Percentiles rank a stretch among this genome's conserved stretches.
phyloP scores from a whole-genome alignment of 2,888 invertebrate genomes.

The Tupiocoris notatus region DNA sequence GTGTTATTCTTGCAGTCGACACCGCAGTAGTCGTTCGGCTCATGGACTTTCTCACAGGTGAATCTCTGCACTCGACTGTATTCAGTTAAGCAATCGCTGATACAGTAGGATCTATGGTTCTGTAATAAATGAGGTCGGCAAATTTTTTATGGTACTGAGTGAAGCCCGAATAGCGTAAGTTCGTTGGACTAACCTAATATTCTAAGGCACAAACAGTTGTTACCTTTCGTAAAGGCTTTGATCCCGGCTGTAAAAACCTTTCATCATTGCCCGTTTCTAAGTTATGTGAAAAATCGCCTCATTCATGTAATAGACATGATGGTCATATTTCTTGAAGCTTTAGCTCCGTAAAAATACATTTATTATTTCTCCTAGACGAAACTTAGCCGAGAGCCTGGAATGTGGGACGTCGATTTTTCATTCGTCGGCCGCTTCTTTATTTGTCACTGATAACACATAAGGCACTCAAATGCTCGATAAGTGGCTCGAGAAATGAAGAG shows the following conservation, averaged over 20 bases:
- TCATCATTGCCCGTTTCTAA: no score
- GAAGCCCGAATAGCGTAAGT: no score
- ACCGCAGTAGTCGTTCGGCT: constrained; percentile 25
- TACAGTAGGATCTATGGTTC: constrained; percentile 2
- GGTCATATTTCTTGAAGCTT: not conserved
- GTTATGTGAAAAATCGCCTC: no score
- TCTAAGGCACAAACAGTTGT: no score
- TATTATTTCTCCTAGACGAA: not conserved
- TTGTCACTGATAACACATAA: not conserved
- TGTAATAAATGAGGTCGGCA: not conserved
- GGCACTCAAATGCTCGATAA: not conserved
- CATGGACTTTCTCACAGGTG: constrained; percentile 33
- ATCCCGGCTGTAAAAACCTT: no score
- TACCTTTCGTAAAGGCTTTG: no score
- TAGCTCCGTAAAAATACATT: not conserved
- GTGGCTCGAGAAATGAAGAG: not conserved
- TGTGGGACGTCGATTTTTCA: no score
- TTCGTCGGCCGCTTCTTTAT: not conserved
- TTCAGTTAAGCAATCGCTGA: constrained; percentile 21
- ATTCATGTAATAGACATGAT: not conserved
- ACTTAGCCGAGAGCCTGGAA: no score
- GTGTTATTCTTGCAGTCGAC: constrained; percentile 26
- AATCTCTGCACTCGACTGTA: constrained; percentile 24
- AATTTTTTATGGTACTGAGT: not conserved
- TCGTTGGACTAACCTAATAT: no score